Evolutionary conservation across 53 echinoderm and acorn worm genomes (phyloP).

Genomic region (Holothuria leucospilota): DNA sequence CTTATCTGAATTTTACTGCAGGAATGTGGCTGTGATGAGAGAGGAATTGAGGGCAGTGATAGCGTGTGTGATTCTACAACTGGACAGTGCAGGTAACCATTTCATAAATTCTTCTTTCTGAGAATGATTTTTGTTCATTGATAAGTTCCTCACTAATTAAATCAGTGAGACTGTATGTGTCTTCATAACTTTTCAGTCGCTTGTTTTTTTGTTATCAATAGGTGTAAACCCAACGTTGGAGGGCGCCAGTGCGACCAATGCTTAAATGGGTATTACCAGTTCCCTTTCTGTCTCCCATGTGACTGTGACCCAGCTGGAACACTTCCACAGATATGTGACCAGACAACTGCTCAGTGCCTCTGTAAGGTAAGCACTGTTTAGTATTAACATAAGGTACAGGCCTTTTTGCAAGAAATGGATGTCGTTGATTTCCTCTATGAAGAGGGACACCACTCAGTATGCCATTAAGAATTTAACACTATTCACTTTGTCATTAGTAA

Average conservation of each 20-base stretch:
- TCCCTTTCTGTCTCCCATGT: slow-evolving; percentile 86
- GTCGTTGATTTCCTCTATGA: too few relatives aligned
- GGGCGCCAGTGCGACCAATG: slow-evolving; percentile 93
- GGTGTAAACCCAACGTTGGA: slow-evolving; percentile 83
- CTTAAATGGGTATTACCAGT: slow-evolving; percentile 72
- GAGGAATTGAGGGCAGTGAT: slow-evolving; percentile 66
- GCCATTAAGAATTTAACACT: too few relatives aligned
- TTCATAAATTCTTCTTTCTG: too few relatives aligned
- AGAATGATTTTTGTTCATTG: too few relatives aligned
- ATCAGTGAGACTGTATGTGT: too few relatives aligned
- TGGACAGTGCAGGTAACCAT: slow-evolving; percentile 88
- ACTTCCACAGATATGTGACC: slow-evolving; percentile 78
- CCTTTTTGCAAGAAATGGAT: too few relatives aligned
- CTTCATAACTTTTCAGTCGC: too few relatives aligned
- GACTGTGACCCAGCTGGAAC: slow-evolving; percentile 85
- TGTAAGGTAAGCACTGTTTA: not conserved
- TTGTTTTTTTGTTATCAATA: slow-evolving; percentile 26
- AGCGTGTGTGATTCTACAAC: slow-evolving; percentile 72
- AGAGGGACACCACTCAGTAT: too few relatives aligned
- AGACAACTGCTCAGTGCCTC: slow-evolving; percentile 78
- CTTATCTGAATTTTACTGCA: slow-evolving; percentile 37
- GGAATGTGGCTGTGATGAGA: slow-evolving; percentile 88
- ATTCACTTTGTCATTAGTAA: too few relatives aligned
- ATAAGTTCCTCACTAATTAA: too few relatives aligned
- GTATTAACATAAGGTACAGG: too few relatives aligned